These are phyloP conservation scores for Myotis brandtii DNA, from an alignment of 2,113 vertebrate genomes.

Conservation along the genomic window DNA sequence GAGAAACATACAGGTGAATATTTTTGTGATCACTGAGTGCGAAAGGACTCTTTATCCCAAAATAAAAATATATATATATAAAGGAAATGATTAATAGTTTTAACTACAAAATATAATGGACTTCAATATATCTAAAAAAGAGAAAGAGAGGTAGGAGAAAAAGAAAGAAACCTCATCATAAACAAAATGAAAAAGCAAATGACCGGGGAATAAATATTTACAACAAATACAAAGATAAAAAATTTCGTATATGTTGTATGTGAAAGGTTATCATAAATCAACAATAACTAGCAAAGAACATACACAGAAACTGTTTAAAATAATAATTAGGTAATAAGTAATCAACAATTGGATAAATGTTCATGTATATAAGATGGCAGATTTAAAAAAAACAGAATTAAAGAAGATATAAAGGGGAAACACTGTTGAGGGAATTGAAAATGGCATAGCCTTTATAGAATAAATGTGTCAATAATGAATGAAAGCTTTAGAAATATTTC, in stretches of 20 bases:
- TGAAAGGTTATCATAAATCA: not conserved
- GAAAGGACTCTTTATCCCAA: not conserved
- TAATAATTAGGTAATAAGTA: not conserved
- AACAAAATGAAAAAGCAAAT: conserved; percentile 22
- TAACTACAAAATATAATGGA: not conserved
- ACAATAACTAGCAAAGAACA: not conserved
- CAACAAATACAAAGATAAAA: not conserved
- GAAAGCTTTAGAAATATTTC: conserved; percentile 35
- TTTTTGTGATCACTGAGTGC: not conserved
- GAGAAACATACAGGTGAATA: not conserved
- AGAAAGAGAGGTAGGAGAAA: not conserved
- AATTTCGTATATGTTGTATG: not conserved
- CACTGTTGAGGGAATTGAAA: not conserved
- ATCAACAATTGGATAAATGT: not conserved
- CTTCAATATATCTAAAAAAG: not conserved
- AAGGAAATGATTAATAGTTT: conserved; percentile 31
- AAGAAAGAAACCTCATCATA: not conserved
- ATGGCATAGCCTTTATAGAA: not conserved
- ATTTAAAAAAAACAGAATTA: not conserved
- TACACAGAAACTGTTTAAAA: not conserved
- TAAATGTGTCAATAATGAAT: not conserved
- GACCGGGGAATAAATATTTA: not conserved
- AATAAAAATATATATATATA: not conserved
- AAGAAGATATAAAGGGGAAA: not conserved
- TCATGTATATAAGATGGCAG: not conserved